Percentiles rank a stretch among this genome's conserved stretches.
Evolutionary conservation across 2,113 vertebrate genomes (phyloP).

Genomic region (Aegithalos caudatus): DNA sequence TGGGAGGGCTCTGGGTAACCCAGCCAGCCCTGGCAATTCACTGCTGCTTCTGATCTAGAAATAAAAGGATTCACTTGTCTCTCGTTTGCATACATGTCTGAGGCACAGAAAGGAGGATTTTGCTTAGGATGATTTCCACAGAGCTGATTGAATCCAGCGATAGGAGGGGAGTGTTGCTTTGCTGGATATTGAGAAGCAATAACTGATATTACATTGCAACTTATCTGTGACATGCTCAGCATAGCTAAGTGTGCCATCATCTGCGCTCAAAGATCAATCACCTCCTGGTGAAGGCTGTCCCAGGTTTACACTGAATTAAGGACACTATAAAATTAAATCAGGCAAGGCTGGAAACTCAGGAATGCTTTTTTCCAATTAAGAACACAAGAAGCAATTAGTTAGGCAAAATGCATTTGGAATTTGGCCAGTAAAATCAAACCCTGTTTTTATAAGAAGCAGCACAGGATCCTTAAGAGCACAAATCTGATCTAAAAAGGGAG

Average conservation of each 20-base stretch:
- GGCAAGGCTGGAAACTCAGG: background rate
- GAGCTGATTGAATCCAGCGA: background rate
- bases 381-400: conserved; percentile 34
- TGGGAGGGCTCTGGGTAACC: background rate
- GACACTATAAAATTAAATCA: background rate
- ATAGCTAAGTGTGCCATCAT: rapidly evolving
- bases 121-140: background rate
- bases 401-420: conserved; percentile 31
- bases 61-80: background rate
- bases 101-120: background rate
- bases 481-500: background rate
- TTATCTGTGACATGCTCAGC: background rate
- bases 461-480: background rate
- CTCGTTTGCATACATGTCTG: background rate
- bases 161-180: background rate
- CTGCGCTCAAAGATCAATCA: background rate
- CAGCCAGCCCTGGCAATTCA: background rate
- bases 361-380: conserved; percentile 16
- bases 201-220: background rate
- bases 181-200: background rate
- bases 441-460: background rate
- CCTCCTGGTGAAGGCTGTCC: background rate
- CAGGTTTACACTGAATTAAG: background rate
- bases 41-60: background rate
- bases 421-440: conserved; percentile 4